Base-by-base conservation (phyloP, 2,797 vertebrate genomes). In the Dromococcyx pavoninus region DNA sequence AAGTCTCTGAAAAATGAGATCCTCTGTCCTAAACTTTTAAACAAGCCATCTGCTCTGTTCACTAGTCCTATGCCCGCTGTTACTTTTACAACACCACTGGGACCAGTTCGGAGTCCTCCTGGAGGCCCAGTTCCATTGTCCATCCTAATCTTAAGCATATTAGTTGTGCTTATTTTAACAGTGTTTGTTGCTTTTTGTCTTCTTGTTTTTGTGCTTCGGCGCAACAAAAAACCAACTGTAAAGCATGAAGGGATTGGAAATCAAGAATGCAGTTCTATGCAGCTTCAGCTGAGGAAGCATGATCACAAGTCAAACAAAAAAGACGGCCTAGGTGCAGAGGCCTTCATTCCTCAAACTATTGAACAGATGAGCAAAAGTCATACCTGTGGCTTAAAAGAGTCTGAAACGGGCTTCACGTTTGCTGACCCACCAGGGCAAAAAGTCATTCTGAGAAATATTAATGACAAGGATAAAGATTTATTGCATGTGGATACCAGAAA, bases 131-230 rank as follows among this genome's bases (percentile, higher is more conserved):
- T 99, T 69, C 99, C 99, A 5, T 98, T 99, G 71, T 99, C 99
- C 17, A 99, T 99, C 96, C 98, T 99, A 96, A 99, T 99, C 95
- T 98, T 99, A 32, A 99, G 99, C 96, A 99, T 99, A 86, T 97
- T 99, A n/a, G 99, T 99, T 37, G 99, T 99, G 94, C 98, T 99
- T 30, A 99, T 99, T 94, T 97, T 99, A 83, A 99, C 99, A 7
- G 99, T 99, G 93, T 99, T 99, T 46, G 99, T 99, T 93, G 99
- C 99, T 94, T 99, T 99, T 96, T 99, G 99, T 97, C 99, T 99
- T 81, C 98, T 99, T 51, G 98, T 99, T 82, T 99, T 99, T 89
- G 99, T 99, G 91, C 97, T 99, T 92, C 98, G 99, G 94, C 98
- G 99, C 83, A 99, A 99, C 98, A 99, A 99, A 97, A 99, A 99